A percentile compares a stretch with the other conserved stretches of the same genome.
phyloP scores from a whole-genome alignment of 2,888 invertebrate species.

The Quadroppia sp. region DNA sequence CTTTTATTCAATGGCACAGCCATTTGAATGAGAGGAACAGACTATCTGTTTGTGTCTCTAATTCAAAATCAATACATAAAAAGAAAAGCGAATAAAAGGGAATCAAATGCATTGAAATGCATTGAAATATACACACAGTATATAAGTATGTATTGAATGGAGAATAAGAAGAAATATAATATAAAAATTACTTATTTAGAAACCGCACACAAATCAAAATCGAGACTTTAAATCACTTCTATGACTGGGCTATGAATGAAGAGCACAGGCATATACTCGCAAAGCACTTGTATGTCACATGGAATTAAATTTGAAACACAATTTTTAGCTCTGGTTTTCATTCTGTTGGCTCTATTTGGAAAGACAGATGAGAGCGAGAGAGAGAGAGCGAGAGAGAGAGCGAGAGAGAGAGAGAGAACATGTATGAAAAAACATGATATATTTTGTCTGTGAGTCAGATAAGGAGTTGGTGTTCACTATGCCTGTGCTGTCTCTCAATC shows the following conservation, averaged over 20 bases:
- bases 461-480: neutral
- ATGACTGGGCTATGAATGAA: neutral
- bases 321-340: neutral
- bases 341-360: too few species aligned
- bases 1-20: neutral
- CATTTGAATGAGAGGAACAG: too few species aligned
- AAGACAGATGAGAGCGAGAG: too few species aligned
- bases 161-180: too few species aligned
- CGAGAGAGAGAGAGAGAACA: neutral
- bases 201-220: conserved; percentile 20
- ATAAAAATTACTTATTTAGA: conserved; percentile 19
- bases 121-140: neutral
- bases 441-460: conserved; percentile 13
- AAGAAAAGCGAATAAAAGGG: too few species aligned
- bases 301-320: conserved; percentile 4
- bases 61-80: too few species aligned
- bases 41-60: too few species aligned
- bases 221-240: too few species aligned
- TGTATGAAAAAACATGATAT: neutral
- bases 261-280: neutral
- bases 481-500: neutral
- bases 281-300: neutral
- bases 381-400: neutral
- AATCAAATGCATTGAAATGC: neutral
- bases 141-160: neutral